Evolutionary conservation across 2,888 invertebrate species (phyloP).

Genomic region (Ellobium chinense): DNA sequence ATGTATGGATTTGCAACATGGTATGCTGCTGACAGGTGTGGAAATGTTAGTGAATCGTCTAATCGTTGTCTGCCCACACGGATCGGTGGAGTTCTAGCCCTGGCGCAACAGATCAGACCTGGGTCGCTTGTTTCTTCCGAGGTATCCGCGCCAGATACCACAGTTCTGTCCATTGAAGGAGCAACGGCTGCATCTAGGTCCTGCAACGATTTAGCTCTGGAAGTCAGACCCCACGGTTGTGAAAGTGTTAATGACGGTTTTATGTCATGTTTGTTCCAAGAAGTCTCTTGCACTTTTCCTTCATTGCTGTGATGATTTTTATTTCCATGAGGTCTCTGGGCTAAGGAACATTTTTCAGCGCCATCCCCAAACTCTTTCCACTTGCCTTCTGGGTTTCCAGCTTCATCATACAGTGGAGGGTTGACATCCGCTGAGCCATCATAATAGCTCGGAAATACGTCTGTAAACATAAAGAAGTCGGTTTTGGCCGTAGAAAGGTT

Average conservation of each 20-base stretch:
- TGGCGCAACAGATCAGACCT: background rate
- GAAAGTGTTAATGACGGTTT: background rate
- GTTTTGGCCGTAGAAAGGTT: background rate
- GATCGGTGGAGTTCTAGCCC: background rate
- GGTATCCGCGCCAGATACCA: background rate
- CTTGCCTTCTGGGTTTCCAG: background rate
- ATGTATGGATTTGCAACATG: background rate
- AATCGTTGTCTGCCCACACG: background rate
- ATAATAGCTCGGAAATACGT: background rate
- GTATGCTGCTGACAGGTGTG: background rate
- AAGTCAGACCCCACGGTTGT: background rate
- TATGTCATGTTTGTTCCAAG: conserved; percentile 2
- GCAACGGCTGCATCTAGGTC: no score
- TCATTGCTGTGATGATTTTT: conserved; percentile 4
- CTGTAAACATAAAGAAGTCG: background rate
- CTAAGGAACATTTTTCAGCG: background rate
- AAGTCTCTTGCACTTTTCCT: background rate
- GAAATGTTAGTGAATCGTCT: background rate
- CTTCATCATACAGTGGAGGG: background rate
- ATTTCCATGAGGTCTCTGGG: background rate
- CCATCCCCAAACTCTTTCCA: background rate
- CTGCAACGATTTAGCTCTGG: background rate
- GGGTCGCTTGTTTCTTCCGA: background rate
- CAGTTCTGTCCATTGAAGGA: no score
- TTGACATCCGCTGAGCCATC: background rate